Evolutionary conservation across 2,797 vertebrate genomes (phyloP).

Genomic region (Oreochromis grahami): DNA sequence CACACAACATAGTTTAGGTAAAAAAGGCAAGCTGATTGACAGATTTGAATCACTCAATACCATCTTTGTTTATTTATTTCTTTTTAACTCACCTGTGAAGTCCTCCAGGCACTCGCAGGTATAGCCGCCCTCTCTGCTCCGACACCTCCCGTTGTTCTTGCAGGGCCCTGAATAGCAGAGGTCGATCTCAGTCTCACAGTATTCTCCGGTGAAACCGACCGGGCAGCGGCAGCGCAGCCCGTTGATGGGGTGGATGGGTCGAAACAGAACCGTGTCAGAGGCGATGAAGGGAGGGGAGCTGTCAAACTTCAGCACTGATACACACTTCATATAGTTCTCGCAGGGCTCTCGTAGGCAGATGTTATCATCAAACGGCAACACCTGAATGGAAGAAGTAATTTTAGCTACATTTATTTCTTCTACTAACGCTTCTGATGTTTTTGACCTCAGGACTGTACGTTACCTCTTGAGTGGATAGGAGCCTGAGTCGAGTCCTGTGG

Average conservation of each 20-base stretch:
- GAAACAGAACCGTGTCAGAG: conserved; percentile 92
- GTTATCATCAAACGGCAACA: conserved; percentile 97
- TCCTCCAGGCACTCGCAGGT: conserved; percentile 92
- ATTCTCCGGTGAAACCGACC: conserved; percentile 91
- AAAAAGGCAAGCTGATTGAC: background rate
- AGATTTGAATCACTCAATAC: background rate
- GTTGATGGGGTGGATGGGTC: conserved; percentile 95
- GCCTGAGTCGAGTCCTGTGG: conserved; percentile 89
- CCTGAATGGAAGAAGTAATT: conserved; percentile 40
- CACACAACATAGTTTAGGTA: background rate
- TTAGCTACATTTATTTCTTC: background rate
- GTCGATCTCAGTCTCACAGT: conserved; percentile 96
- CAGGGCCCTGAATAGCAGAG: conserved; percentile 96
- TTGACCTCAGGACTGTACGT: background rate
- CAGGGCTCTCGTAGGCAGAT: conserved; percentile 98
- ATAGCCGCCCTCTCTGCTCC: conserved; percentile 92
- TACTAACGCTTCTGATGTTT: background rate
- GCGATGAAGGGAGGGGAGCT: conserved; percentile 94
- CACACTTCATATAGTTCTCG: conserved; percentile 99
- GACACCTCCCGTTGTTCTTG: conserved; percentile 85
- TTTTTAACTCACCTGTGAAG: conserved; percentile 84
- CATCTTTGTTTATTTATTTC: background rate
- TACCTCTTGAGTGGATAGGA: conserved; percentile 87
- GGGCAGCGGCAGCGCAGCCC: conserved; percentile 95
- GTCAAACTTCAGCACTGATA: conserved; percentile 96